Evolutionary conservation across 2,797 vertebrate genomes (phyloP), one percentile per base, ranked within the genome.

Genomic region (Neopelma chrysocephalum): DNA sequence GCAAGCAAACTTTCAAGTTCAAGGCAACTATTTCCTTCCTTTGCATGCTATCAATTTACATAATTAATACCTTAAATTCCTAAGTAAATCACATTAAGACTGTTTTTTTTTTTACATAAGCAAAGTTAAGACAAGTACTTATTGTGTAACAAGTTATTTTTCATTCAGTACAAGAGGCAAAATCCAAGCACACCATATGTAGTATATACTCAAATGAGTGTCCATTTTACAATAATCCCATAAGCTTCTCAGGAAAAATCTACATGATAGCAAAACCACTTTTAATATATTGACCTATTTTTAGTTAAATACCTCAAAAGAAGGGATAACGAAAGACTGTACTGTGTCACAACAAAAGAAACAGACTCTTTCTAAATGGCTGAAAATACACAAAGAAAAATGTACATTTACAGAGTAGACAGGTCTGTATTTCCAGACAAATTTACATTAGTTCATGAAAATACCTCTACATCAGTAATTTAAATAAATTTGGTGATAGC

Each of bases 181-280:
- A 95, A 71, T 51, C 57, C 56, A 89, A 94, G 54, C 43, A 71
- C 17, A 71, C 82, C 66, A 62, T 69, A 93, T 45, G 76, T 26
- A 87, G 54, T 62, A 81, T 60, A 45, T 47, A 81, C 81, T 81
- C 77, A 89, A 90, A 56, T 64, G n/a, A 92, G 78, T 43, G 27
- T 82, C 89, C 81, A 91, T 95, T 94, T 93, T 81, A 40, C 64
- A 95, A 80, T 97, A 96, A 95, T 96, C 86, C 77, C 23, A 3
- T 92, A 96, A 95, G 88, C 86, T 88, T 83, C 91, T 93, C 82
- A 91, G 29, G 71, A 82, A 96, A 93, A 65, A 90, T 40, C 79
- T 54, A 86, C 42, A 43, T 10, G 42, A 61, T 4, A 80, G 34
- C 69, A 93, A 94, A 94, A 47, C 65, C 58, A 92, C 32, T 95